Evolutionary conservation across 2,797 vertebrate genomes (phyloP).

Genomic region (Graptemys geographica): DNA sequence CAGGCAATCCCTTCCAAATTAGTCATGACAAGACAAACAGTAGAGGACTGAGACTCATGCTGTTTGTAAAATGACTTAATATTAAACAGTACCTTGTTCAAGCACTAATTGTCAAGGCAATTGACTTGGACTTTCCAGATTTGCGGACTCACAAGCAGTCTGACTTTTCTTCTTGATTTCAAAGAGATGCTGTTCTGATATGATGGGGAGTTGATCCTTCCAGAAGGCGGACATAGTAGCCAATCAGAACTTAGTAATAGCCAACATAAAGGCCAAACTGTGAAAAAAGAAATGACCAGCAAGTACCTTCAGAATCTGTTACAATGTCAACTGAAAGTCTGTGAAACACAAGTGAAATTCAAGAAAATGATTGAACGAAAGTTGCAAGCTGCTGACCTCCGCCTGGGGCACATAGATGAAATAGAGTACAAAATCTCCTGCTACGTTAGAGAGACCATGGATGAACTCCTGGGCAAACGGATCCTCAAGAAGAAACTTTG

Average conservation of each 20-base stretch:
- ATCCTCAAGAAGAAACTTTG: background rate
- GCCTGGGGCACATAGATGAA: background rate
- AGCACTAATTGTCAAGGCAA: background rate
- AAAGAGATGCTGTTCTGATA: background rate
- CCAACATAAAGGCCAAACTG: background rate
- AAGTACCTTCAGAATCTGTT: background rate
- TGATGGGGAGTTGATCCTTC: background rate
- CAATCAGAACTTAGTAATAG: background rate
- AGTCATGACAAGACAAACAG: background rate
- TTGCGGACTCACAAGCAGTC: background rate
- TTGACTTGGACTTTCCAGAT: background rate
- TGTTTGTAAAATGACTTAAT: background rate
- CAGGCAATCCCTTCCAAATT: too few species aligned
- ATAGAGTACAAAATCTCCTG: background rate
- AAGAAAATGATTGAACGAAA: background rate
- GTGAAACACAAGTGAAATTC: background rate
- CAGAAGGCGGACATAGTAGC: background rate
- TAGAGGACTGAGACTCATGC: background rate
- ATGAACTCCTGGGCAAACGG: background rate
- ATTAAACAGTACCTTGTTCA: background rate
- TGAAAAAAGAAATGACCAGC: background rate
- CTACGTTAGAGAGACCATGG: background rate
- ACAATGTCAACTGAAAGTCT: background rate
- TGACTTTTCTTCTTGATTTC: background rate
- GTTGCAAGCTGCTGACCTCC: background rate